Percentiles rank a stretch among this genome's conserved stretches.
These are phyloP conservation scores for Percopsis omiscomaycus DNA, from an alignment of 2,797 vertebrate species.

Conservation along the genomic window DNA sequence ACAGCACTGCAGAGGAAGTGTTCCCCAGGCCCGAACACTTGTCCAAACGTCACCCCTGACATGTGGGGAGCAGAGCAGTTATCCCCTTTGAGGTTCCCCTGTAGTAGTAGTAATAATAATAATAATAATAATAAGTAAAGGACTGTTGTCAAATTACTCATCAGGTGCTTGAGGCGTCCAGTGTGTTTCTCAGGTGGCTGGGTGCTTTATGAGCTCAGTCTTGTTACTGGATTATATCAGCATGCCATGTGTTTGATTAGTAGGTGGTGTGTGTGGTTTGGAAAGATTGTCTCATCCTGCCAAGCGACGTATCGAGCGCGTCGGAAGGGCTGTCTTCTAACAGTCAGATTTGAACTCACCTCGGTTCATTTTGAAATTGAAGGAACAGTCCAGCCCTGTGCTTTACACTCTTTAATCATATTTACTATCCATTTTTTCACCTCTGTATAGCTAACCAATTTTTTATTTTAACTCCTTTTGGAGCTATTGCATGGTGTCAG, in stretches of 20 bases:
- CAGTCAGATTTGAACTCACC: slow-evolving; percentile 17
- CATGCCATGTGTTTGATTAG: slow-evolving; percentile 44
- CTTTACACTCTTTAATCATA: too few relatives aligned
- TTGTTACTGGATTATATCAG: slow-evolving; percentile 33
- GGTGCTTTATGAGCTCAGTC: slow-evolving; percentile 23
- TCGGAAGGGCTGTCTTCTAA: slow-evolving; percentile 43
- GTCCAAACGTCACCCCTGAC: slow-evolving; percentile 63
- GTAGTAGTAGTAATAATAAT: slow-evolving; percentile 38
- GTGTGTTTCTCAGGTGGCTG: slow-evolving; percentile 24
- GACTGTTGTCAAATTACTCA: slow-evolving; percentile 38
- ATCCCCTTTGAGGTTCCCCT: slow-evolving; percentile 39
- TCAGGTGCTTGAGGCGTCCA: slow-evolving; percentile 19
- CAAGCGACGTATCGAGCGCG: slow-evolving; percentile 31
- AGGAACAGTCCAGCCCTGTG: not conserved
- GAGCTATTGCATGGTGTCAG: not conserved
- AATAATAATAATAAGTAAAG: slow-evolving; percentile 11
- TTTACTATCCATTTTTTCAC: too few relatives aligned
- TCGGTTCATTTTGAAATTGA: slow-evolving; percentile 36
- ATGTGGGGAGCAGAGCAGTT: slow-evolving; percentile 56
- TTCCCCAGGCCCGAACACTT: slow-evolving; percentile 59
- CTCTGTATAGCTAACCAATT: too few relatives aligned
- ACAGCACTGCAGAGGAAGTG: slow-evolving; percentile 54
- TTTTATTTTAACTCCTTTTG: too few relatives aligned
- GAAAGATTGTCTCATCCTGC: slow-evolving; percentile 46
- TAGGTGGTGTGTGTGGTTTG: slow-evolving; percentile 48